Base-by-base conservation (phyloP, 2,797 vertebrate genomes). In the Apogon hyalosoma region DNA sequence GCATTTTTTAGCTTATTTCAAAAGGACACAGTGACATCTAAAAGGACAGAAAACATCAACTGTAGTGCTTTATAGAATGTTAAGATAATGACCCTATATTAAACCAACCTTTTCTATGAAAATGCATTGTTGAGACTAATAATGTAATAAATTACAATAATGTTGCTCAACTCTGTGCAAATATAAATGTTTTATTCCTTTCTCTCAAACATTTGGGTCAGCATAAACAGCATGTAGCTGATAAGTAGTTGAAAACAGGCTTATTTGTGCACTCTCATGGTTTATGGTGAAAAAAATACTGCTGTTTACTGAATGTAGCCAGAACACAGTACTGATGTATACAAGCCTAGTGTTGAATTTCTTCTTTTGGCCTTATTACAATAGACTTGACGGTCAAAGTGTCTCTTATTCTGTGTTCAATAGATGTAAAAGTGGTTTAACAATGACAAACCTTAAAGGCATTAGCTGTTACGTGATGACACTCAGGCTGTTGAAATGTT, bases 241-340 rank as follows among this genome's bases (percentile, higher is more conserved):
- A 55, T 36, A 11, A 39, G 33, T 57, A 71, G 56, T 7, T 15
- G 50, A 81, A 70, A 31, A 8, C 48, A 45, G 18, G 47, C 47
- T 1, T 0, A 31, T 2, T n/a, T 45, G 42, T 12, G 2, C 19
- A 36, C 43, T 58, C 21, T 50, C 41, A 39, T 12, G 46, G 50
- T 71, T 62, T 39, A 33, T 33, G 33, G 7, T 36, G 33, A 10
- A 1, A 8, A 10, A 36, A 36, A 36, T 36, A 9, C 33, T 36
- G 33, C 6, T 36, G 9, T 36, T 36, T 8, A 36, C 33, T 36
- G 33, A 36, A 36, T 36, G 33, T 36, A 36, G 33, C 9, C 33
- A 36, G 7, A 10, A 36, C 33, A 36, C 9, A 36, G 33, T 3
- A 10, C 9, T 36, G 33, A 36, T 36, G 33, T 10, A 10, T 36